Base-by-base conservation (phyloP, 1,140 invertebrate genomes). In the Diabrotica virgifera region DNA sequence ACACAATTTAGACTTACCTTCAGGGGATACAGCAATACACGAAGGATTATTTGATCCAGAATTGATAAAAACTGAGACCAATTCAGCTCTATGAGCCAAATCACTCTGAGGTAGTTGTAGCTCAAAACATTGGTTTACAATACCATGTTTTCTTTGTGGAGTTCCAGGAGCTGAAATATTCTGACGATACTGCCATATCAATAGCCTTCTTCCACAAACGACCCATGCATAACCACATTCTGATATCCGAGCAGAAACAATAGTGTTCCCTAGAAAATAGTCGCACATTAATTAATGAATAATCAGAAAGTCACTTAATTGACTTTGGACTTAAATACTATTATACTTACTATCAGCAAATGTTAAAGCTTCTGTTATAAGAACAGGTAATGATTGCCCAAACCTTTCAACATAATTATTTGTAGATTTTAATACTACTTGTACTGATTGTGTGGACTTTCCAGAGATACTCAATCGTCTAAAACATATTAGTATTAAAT, bases 21-120 rank as follows among this genome's bases (percentile, higher is more conserved):
- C 95, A 35, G 95, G 94, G 9, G 94, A 96, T 0, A 96, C 93
- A 50, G 94, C 94, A 70, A 97, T 88, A 74, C 94, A 96, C 8
- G 91, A 90, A 36, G 94, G 91, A 68, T 89, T 85, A 84, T 66
- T 59, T 64, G 65, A 72, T 5, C 63, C 70, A 61, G 58, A 62
- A 52, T 53, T 70, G 53, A 88, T 82, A 76, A 94, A 93, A 6
- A 97, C 86, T 67, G 87, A 87, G 6, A 97, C 90, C 36, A 96
- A 84, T 63, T 93, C 89, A n/a, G 95, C 93, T 78, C 90, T 89
- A 77, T 97, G 95, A 3, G 91, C 91, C 11, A 97, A 81, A 79
- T 97, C 95, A 77, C 93, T 96, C 56, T 94, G 92, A 0, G 95
- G 95, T 11, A 98, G 77, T 4, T 89, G 89, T 5, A 98, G 79